These are phyloP conservation scores for Magallana gigas DNA, from an alignment of 1,140 invertebrate species.

Conservation along the genomic window DNA sequence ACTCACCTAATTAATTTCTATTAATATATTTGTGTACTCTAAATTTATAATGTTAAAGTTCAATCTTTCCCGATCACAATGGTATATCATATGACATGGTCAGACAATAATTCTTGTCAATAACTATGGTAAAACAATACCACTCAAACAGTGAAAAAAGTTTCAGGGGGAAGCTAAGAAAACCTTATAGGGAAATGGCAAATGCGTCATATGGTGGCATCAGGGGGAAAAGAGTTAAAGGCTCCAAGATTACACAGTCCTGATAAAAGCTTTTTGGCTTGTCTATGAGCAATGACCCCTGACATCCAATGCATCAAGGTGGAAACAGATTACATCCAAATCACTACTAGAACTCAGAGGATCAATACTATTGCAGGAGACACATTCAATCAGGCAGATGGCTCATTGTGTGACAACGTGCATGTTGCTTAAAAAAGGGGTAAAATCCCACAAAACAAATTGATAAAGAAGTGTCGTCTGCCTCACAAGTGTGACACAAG, in stretches of 20 bases:
- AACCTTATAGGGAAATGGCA: no score
- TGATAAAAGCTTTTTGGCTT: background rate
- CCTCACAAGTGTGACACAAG: background rate
- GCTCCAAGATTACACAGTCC: background rate
- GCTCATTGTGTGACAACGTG: background rate
- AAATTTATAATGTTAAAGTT: no score
- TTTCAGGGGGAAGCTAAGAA: no score
- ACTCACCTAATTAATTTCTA: no score
- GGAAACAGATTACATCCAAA: conserved; percentile 26
- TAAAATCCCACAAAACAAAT: background rate
- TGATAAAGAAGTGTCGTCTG: background rate
- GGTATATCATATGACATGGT: no score
- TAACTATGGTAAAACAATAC: no score
- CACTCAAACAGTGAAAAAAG: no score
- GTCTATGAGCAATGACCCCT: conserved; percentile 26
- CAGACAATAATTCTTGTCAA: no score
- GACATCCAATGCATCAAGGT: background rate
- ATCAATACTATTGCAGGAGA: background rate
- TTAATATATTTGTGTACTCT: no score
- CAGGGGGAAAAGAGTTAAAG: no score
- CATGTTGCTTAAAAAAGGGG: background rate
- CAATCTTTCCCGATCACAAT: no score
- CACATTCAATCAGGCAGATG: background rate
- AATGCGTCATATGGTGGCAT: no score
- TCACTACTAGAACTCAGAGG: background rate